These are phyloP conservation scores for Nephila pilipes DNA, from an alignment of 1,140 invertebrate genomes.

Conservation along the genomic window DNA sequence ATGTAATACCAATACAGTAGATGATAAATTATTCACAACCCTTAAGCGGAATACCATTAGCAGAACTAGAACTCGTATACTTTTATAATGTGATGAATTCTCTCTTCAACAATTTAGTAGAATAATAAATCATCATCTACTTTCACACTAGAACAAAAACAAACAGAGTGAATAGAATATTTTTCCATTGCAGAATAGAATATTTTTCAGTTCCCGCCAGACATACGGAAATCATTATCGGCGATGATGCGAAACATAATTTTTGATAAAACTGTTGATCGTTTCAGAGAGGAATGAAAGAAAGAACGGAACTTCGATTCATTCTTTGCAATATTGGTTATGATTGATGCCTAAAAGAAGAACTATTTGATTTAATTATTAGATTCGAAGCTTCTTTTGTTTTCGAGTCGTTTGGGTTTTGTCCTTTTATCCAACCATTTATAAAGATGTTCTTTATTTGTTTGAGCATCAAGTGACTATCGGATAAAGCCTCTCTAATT, in stretches of 20 bases:
- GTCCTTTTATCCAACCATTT: not conserved
- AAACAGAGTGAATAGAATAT: not conserved
- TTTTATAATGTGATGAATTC: not conserved
- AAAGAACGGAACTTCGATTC: not conserved
- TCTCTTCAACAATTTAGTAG: not conserved
- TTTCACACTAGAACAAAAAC: not conserved
- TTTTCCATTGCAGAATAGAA: not conserved
- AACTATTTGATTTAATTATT: conserved; percentile 29
- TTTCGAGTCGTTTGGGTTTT: not conserved
- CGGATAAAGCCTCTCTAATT: not conserved
- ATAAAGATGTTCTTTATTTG: not conserved
- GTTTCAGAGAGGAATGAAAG: not conserved
- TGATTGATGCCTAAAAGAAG: not conserved
- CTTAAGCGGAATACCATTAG: not conserved
- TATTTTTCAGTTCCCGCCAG: not conserved
- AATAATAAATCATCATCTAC: not conserved
- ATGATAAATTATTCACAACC: not conserved
- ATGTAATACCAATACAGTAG: not conserved
- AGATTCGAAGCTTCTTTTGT: conserved; percentile 10
- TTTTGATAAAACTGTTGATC: not conserved
- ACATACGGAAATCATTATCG: not conserved
- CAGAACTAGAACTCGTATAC: not conserved
- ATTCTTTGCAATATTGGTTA: not conserved
- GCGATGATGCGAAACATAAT: not conserved
- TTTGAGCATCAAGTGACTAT: not conserved